Evolutionary conservation across 2,797 vertebrate genomes (phyloP).

Genomic region (Pelobates cultripes): DNA sequence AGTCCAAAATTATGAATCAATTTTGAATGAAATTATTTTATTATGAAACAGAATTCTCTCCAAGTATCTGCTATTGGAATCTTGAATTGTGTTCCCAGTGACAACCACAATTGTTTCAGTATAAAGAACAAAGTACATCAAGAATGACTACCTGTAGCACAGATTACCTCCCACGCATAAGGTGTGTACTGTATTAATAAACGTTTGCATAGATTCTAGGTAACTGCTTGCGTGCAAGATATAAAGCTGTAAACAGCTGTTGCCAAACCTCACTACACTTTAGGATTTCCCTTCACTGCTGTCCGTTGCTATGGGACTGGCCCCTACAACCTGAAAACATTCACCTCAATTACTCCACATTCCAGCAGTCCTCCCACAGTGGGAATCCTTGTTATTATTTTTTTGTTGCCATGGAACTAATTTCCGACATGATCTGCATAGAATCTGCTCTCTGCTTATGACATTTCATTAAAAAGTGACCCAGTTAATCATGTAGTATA

Average conservation of each 20-base stretch:
- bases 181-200: slow-evolving; percentile 49
- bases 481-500: slow-evolving; percentile 16
- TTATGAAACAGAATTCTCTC: too few species aligned
- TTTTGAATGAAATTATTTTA: too few species aligned
- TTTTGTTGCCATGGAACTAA: slow-evolving; percentile 65
- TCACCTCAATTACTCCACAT: slow-evolving; percentile 66
- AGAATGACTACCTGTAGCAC: slow-evolving; percentile 59
- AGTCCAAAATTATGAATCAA: too few species aligned
- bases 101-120: slow-evolving; percentile 1
- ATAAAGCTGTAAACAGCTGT: slow-evolving; percentile 63
- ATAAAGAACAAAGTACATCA: slow-evolving; percentile 33
- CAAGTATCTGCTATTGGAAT: background rate
- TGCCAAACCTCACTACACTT: slow-evolving; percentile 66
- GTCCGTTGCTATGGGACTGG: slow-evolving; percentile 70
- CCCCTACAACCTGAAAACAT: slow-evolving; percentile 77
- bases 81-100: background rate
- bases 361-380: slow-evolving; percentile 73
- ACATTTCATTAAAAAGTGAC: slow-evolving; percentile 20
- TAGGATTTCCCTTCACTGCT: slow-evolving; percentile 73
- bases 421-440: accelerated
- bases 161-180: slow-evolving; percentile 37
- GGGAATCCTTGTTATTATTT: slow-evolving; percentile 68
- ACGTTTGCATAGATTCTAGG: slow-evolving; percentile 68
- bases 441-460: slow-evolving; percentile 7
- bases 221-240: slow-evolving; percentile 30